Conservation (phyloP, 2,888 invertebrate genomes). For the Odontocolon sp. region DNA sequence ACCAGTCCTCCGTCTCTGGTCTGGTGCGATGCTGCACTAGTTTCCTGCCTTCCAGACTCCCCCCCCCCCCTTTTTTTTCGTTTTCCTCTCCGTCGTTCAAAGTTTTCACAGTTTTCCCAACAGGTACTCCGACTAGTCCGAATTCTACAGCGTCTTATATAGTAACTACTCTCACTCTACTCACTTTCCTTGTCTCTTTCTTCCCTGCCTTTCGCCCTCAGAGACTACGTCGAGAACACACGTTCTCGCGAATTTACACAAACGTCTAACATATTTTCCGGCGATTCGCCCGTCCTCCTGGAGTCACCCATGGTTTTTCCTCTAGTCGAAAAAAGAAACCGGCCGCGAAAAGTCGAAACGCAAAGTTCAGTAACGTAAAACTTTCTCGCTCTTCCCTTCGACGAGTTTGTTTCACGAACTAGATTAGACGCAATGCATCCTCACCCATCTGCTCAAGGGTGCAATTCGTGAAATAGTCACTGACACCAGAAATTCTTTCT, state of each 20-base stretch:
- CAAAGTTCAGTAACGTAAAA: slow-evolving; percentile 53
- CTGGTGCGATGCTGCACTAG: slow-evolving; percentile 41
- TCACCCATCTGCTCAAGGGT: slow-evolving; percentile 9
- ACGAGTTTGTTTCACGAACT: slow-evolving; percentile 43
- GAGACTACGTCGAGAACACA: slow-evolving; percentile 35
- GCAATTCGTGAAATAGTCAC: slow-evolving; percentile 42
- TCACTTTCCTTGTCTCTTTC: slow-evolving; percentile 8
- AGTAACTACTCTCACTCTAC: slow-evolving; percentile 16
- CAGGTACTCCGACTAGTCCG: slow-evolving; percentile 51
- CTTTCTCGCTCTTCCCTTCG: slow-evolving; percentile 45
- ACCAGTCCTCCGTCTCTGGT: slow-evolving; percentile 58
- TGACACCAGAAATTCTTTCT: not conserved
- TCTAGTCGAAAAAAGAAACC: slow-evolving; percentile 10
- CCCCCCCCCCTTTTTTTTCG: slow-evolving; percentile 49
- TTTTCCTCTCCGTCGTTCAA: slow-evolving; percentile 57
- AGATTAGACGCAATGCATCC: slow-evolving; percentile 29
- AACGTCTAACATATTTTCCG: slow-evolving; percentile 62
- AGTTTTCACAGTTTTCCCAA: slow-evolving; percentile 58
- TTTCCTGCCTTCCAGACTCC: slow-evolving; percentile 11
- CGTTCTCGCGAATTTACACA: slow-evolving; percentile 52
- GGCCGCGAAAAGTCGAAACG: slow-evolving; percentile 40
- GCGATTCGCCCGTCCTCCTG: slow-evolving; percentile 52
- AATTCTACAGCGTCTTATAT: slow-evolving; percentile 38
- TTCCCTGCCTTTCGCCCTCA: slow-evolving; percentile 21
- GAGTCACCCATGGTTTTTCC: not conserved